These are phyloP conservation scores for Menura novaehollandiae DNA, from an alignment of 2,113 vertebrate genomes.

Conservation along the genomic window DNA sequence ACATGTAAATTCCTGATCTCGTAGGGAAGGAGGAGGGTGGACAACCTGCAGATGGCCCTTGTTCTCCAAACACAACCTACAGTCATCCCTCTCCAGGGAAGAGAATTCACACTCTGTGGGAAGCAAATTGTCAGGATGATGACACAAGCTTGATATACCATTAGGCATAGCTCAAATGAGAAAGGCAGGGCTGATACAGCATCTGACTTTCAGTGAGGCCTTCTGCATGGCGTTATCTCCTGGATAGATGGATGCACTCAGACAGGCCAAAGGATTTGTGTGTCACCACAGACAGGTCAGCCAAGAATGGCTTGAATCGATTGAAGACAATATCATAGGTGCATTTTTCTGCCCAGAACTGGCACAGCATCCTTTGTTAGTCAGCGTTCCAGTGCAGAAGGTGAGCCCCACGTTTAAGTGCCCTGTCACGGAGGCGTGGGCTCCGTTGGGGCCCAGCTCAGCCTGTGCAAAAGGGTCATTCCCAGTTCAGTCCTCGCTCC, in stretches of 20 bases:
- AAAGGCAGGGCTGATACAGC: neutral
- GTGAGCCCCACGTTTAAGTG: neutral
- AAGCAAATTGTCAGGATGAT: neutral
- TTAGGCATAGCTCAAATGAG: neutral
- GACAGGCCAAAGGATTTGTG: neutral
- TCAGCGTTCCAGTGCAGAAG: neutral
- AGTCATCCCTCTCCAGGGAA: neutral
- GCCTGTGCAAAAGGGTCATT: neutral
- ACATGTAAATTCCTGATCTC: neutral
- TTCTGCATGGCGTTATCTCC: neutral
- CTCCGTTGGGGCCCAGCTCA: neutral
- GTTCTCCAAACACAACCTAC: neutral
- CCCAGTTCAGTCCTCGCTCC: neutral
- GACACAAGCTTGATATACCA: neutral
- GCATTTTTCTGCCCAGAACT: neutral
- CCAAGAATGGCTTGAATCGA: neutral
- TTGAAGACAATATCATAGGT: neutral
- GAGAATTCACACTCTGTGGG: fast-evolving
- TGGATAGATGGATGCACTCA: neutral
- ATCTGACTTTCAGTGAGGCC: neutral
- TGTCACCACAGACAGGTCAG: neutral
- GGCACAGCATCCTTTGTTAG: neutral
- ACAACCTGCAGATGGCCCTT: neutral
- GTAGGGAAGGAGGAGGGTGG: neutral
- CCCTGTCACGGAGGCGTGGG: neutral